phyloP scores from a whole-genome alignment of 2,797 vertebrate genomes.

The Psittacula derbiana region DNA sequence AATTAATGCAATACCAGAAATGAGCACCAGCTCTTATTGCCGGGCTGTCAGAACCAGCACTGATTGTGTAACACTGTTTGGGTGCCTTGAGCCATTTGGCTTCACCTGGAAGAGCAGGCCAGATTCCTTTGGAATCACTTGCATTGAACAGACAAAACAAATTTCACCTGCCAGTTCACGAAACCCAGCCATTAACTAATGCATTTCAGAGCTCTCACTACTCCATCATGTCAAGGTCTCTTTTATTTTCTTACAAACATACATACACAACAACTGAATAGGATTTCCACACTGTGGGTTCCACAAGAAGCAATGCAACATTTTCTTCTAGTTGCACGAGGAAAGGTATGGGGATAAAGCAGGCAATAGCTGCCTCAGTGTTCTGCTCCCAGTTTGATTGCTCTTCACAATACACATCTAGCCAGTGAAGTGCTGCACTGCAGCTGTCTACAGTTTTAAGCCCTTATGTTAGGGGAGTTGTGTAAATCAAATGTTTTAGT shows the following conservation, averaged over 20 bases:
- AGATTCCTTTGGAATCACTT: not conserved
- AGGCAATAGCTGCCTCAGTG: not conserved
- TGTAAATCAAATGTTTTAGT: not conserved
- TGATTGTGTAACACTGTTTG: not conserved
- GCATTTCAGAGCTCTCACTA: not conserved
- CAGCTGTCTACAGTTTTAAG: not conserved
- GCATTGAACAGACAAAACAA: not conserved
- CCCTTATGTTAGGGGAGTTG: not conserved
- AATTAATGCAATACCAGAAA: constrained; percentile 45
- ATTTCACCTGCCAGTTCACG: not conserved
- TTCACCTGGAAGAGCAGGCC: not conserved
- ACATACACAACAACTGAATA: not conserved
- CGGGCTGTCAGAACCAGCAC: not conserved
- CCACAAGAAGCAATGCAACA: not conserved
- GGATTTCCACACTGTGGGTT: not conserved
- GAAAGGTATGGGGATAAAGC: not conserved
- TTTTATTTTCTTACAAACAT: constrained; percentile 53
- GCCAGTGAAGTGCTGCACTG: not conserved
- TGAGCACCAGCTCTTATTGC: not conserved
- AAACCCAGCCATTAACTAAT: not conserved
- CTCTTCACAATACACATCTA: not conserved
- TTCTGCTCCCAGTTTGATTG: not conserved
- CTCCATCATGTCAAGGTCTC: not conserved
- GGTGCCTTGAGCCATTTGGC: not conserved
- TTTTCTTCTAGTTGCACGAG: not conserved